Base-by-base conservation (phyloP, 2,113 vertebrate species). In the Centropus unirufus region DNA sequence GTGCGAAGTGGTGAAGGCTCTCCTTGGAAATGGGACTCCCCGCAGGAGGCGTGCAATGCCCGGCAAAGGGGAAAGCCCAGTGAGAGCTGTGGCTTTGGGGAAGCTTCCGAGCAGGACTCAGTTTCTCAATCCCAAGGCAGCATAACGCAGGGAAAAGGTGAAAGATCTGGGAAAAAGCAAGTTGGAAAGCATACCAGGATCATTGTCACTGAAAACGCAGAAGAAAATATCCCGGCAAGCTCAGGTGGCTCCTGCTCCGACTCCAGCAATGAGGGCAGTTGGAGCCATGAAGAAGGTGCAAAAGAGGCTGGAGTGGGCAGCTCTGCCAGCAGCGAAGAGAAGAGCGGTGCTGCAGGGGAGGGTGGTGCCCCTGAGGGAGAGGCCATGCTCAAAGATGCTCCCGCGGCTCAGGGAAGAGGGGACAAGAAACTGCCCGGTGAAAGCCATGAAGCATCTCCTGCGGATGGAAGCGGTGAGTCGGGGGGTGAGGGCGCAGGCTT, bases 241-340 rank as follows among this genome's bases (percentile, higher is more conserved):
- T 93, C 82, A n/a, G 83, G 14, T 52, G 42, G 39, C 11, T 96
- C 81, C 55, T 85, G 27, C 78, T 96, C 92, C 42, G 64, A 91
- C 58, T 92, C 68, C 40, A 74, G 87, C 78, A 87, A 52, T 59
- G 61, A 95, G 91, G 40, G 69, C n/a, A 52, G 10, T 46, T 36
- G 88, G 87, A 83, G 47, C 46, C 26, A 76, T 69, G 69, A 49
- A 88, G 72, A 3, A 23, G 14, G 22, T 46, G 20, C 51, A 42
- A 6, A 85, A 76, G 66, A 84, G 44, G 4, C 46, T 72, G 19
- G 8, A 52, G 58, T 44, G 34, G 44, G 32, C 20, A 94, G 70
- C 49, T 30, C 40, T 61, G 59, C 70, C 73, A 61, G 49, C 58
- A 74, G 72, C 52, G 72, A 66, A 47, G 83, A 68, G 14, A 54